Percentiles rank a stretch among this genome's conserved stretches.
These are phyloP conservation scores for Orthosia gothica DNA, from an alignment of 2,888 invertebrate genomes.

Conservation along the genomic window DNA sequence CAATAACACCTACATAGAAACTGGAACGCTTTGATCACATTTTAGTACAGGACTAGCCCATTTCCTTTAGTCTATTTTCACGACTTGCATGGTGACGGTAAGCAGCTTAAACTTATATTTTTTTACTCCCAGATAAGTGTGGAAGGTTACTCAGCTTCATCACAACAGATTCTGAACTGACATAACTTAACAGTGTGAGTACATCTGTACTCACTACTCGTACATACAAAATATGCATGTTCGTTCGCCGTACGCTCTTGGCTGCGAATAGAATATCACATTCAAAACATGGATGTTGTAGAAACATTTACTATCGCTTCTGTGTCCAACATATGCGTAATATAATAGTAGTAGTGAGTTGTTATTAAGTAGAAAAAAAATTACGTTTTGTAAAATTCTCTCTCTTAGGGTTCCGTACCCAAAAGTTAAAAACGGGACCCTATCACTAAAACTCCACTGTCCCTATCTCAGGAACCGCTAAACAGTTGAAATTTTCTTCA, in stretches of 20 bases:
- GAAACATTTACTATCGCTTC: conserved; percentile 31
- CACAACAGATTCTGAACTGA: conserved; percentile 37
- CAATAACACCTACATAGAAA: conserved; percentile 2
- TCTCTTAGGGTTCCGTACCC: too few relatives aligned
- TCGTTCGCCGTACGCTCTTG: conserved; percentile 34
- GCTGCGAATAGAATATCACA: conserved; percentile 13
- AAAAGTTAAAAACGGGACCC: too few relatives aligned
- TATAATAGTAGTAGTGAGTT: conserved; percentile 15
- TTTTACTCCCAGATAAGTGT: conserved; percentile 45
- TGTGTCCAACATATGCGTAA: conserved; percentile 17
- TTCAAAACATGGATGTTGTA: neutral
- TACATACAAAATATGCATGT: conserved; percentile 41
- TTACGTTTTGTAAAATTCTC: too few relatives aligned
- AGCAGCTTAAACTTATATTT: conserved; percentile 47
- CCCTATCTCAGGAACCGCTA: too few relatives aligned
- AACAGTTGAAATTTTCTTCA: too few relatives aligned
- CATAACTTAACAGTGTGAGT: conserved; percentile 41
- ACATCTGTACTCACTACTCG: conserved; percentile 44
- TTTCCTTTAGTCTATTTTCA: conserved; percentile 32
- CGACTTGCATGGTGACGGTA: conserved; percentile 39
- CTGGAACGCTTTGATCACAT: conserved; percentile 5
- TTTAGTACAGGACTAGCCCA: conserved; percentile 31
- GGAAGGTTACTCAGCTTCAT: conserved; percentile 33
- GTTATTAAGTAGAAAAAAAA: too few relatives aligned
- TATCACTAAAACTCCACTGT: too few relatives aligned